Evolutionary conservation across 2,888 invertebrate genomes (phyloP).

Genomic region (Cancer borealis): DNA sequence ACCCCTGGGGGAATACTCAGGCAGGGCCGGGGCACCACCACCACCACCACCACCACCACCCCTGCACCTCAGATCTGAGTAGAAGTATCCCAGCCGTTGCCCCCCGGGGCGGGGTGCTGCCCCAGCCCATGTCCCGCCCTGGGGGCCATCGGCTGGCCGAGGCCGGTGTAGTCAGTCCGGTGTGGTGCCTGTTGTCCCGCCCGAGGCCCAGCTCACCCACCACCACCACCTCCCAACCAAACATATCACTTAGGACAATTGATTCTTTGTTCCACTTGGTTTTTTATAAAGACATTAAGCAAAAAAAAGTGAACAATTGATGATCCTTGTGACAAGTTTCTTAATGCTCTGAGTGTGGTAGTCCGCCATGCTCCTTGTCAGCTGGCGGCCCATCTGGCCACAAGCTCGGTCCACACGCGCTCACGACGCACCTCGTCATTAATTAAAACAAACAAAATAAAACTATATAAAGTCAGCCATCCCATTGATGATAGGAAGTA

Average conservation of each 20-base stretch:
- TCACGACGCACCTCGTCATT: neutral
- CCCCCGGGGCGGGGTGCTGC: conserved; percentile 3
- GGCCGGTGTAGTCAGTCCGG: neutral
- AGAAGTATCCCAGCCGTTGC: conserved; percentile 59
- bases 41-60: conserved; percentile 52
- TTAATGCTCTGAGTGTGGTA: conserved; percentile 67
- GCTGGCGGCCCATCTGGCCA: conserved; percentile 70
- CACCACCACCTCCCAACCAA: conserved; percentile 71
- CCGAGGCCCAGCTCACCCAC: conserved; percentile 40
- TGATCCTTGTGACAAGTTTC: conserved; percentile 69
- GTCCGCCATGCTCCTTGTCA: conserved; percentile 54
- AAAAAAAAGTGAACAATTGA: conserved; percentile 50
- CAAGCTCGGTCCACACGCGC: conserved; percentile 59
- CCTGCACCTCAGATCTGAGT: conserved; percentile 70
- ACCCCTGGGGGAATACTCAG: conserved; percentile 4
- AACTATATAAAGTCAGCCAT: neutral
- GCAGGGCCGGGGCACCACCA: conserved; percentile 54
- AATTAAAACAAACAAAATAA: neutral
- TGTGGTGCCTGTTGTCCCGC: conserved; percentile 65
- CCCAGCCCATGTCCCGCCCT: neutral
- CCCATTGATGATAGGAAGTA: neutral
- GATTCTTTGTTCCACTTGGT: conserved; percentile 72
- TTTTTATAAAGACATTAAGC: conserved; percentile 72
- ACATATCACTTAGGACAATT: conserved; percentile 76
- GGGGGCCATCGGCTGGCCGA: conserved; percentile 24